Percentiles rank a stretch among this genome's conserved stretches.
These are phyloP conservation scores for Augochlorella aurata DNA, from an alignment of 2,888 invertebrate species.

Conservation along the genomic window DNA sequence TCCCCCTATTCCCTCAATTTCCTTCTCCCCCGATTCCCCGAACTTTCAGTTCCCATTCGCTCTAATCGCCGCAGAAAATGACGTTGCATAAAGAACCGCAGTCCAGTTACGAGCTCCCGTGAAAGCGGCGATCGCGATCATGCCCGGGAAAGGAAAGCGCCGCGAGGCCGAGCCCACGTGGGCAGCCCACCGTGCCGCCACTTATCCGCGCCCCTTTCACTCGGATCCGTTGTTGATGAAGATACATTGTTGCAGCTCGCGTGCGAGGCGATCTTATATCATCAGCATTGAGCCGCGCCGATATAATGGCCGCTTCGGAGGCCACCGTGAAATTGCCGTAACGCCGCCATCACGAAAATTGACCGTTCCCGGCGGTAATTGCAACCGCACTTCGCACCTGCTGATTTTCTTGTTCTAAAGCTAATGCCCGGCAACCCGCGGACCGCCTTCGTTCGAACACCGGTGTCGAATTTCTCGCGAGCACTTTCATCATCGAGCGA, in stretches of 20 bases:
- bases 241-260: slow-evolving; percentile 31
- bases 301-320: slow-evolving; percentile 18
- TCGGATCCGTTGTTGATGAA: slow-evolving; percentile 25
- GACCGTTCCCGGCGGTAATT: slow-evolving; percentile 39
- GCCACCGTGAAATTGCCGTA: slow-evolving; percentile 14
- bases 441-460: background rate
- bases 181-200: background rate
- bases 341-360: slow-evolving; percentile 47
- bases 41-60: too few relatives aligned
- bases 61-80: too few relatives aligned
- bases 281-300: slow-evolving; percentile 39
- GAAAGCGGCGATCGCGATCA: too few relatives aligned
- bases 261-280: slow-evolving; percentile 47
- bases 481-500: background rate
- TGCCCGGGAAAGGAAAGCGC: too few relatives aligned
- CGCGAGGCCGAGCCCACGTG: too few relatives aligned
- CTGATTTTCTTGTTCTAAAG: slow-evolving; percentile 26
- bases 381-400: slow-evolving; percentile 18
- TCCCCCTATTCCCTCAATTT: too few relatives aligned
- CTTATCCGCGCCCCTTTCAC: slow-evolving; percentile 23
- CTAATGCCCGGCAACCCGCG: background rate
- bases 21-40: too few relatives aligned
- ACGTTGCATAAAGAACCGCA: too few relatives aligned
- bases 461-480: slow-evolving; percentile 7
- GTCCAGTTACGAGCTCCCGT: too few relatives aligned